Percentiles rank a stretch among this genome's conserved stretches.
phyloP scores from a whole-genome alignment of 2,113 vertebrate species.

The Carollia perspicillata region DNA sequence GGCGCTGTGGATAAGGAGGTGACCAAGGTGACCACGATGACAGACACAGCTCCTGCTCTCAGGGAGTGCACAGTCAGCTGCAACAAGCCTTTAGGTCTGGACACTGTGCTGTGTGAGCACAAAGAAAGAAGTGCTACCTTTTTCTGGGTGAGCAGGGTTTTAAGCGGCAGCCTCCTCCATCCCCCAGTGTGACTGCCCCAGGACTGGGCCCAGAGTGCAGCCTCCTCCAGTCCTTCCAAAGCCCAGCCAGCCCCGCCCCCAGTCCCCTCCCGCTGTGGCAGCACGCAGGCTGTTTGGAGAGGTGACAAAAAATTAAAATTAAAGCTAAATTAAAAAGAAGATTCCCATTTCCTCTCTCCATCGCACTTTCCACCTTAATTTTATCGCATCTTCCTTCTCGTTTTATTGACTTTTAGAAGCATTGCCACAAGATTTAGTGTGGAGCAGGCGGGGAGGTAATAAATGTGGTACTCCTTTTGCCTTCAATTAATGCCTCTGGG shows the following conservation, averaged over 20 bases:
- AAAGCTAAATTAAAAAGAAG: conserved; percentile 79
- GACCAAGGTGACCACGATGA: not conserved
- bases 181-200: not conserved
- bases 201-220: not conserved
- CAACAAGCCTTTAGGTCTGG: not conserved
- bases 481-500: conserved; percentile 52
- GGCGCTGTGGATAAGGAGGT: not conserved
- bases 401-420: conserved; percentile 79
- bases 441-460: conserved; percentile 59
- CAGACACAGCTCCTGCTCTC: not conserved
- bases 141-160: not conserved
- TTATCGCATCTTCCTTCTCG: conserved; percentile 71
- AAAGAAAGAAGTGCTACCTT: not conserved
- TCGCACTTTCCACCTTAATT: conserved; percentile 78
- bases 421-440: conserved; percentile 74
- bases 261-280: not conserved
- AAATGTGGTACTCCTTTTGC: conserved; percentile 45
- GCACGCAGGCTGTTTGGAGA: conserved; percentile 60
- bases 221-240: not conserved
- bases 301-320: conserved; percentile 79
- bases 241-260: not conserved
- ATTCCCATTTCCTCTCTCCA: conserved; percentile 76
- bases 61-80: not conserved
- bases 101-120: not conserved
- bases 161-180: not conserved